Percentiles rank a stretch among this genome's conserved stretches.
Evolutionary conservation across 2,888 invertebrate genomes (phyloP).

Genomic region (Formica aserva): DNA sequence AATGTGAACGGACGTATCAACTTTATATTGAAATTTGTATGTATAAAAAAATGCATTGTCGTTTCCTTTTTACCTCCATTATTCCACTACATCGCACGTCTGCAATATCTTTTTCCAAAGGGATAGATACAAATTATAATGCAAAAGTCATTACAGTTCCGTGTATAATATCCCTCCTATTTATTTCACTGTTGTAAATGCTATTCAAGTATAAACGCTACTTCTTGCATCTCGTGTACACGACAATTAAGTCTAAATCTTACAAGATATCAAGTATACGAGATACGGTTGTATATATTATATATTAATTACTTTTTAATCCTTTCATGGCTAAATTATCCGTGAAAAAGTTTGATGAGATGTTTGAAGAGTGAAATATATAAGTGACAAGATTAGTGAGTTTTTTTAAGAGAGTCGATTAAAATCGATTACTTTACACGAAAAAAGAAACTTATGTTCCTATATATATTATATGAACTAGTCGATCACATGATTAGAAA

Average conservation of each 20-base stretch:
- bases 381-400: background rate
- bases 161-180: background rate
- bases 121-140: background rate
- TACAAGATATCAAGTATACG: background rate
- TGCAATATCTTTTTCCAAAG: background rate
- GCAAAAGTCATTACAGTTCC: background rate
- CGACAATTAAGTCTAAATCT: conserved; percentile 19
- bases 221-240: background rate
- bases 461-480: background rate
- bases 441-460: background rate
- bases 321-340: conserved; percentile 12
- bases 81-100: background rate
- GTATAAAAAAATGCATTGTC: conserved; percentile 52
- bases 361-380: background rate
- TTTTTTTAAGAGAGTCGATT: background rate
- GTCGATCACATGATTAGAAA: background rate
- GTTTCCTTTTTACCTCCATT: conserved; percentile 9
- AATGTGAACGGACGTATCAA: conserved; percentile 76
- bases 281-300: background rate
- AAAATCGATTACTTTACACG: background rate
- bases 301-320: conserved; percentile 21
- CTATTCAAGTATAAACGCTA: conserved; percentile 20
- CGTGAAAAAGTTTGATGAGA: background rate
- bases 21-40: conserved; percentile 78
- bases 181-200: conserved; percentile 30